Evolutionary conservation across 2,797 vertebrate species (phyloP), one percentile per base, ranked within the genome.

Genomic region (Onychomys arenicola): DNA sequence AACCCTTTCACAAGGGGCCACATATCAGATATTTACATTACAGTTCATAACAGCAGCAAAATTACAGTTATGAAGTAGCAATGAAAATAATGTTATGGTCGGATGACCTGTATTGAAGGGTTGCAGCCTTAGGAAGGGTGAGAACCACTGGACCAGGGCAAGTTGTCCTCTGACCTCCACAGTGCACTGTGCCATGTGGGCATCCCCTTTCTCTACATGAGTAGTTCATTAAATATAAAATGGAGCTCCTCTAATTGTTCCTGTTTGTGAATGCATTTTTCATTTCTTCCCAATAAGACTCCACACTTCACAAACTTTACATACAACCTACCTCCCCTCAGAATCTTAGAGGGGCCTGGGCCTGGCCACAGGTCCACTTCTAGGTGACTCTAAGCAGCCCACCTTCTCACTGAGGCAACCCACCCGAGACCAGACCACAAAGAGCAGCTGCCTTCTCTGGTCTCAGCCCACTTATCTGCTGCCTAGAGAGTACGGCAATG

Each of bases 251-350:
- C 14, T 27, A 1, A 6, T 92, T 93, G 23, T 95, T 95, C 34
- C 46, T 65, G 7, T 83, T 88, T 90, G 34, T 82, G 40, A 69
- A 34, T 75, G 9, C 71, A 52, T 65, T 84, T 59, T 75, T 34
- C 52, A 78, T 89, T 77, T 93, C 73, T 96, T 94, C 61, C 46
- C 77, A 78, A 40, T 52, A 75, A 93, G 27, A 92, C 5, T 14
- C n/a, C 87, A 95, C 46, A 49, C n/a, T 57, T 61, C 25, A 34
- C 19, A 76, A 55, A 80, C 12, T 40, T n/a, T 37, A 12, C 57
- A 34, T 57, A 61, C 25, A 34, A 93, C n/a, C 49, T 37, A 2
- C 40, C 32, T 93, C 46, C 78, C 78, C 23, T 89, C 84, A 61
- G 61, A 49, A 59, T 71, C 90, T 37, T 85, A 52, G 59, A 11